Evolutionary conservation across 2,113 vertebrate genomes (phyloP), one percentile per base, ranked within the genome.

Genomic region (Petrocephalus microphthalmus): DNA sequence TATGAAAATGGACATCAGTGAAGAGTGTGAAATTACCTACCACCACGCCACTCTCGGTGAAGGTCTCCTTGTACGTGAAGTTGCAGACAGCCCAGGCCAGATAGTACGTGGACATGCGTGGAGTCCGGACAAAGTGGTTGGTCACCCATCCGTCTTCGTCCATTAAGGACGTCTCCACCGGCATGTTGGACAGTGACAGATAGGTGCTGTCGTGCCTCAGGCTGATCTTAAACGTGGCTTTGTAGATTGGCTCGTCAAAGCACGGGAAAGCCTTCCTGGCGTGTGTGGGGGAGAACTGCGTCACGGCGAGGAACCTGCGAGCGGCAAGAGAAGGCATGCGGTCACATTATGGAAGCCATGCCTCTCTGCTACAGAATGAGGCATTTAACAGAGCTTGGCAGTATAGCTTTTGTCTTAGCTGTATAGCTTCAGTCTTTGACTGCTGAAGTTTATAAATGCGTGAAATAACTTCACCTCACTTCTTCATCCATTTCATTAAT

Each of bases 201-300:
- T 98, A 99, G 88, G 96, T 96, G 1, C 95, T 94, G 93, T 98
- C 97, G 89, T 99, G 98, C 86, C 94, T 96, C 90, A 99, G 97
- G 89, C 95, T 96, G 90, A 99, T 96, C 91, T 97, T 96, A 95
- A 99, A 99, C 60, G 98, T 99, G 90, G 98, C 98, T 91, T 99
- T 99, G 95, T 97, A 99, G 94, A 98, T 94, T n/a, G 98, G 98
- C 91, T 99, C 98, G 0, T 99, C 98, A 88, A 99, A 99, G 93
- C 98, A 99, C 15, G 98, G 98, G 92, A 99, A 99, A 52, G 98
- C 98, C 94, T 99, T 99, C 91, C 98, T 95, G 91, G 98, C 98
- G 74, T 99, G 98, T 89, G 94, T 97, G 7, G 98, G 98, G 37
- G 98, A 99, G 94, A 99, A 99, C 94, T 99, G 98, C 0, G 98